Base-by-base conservation (phyloP, 2,888 invertebrate genomes). In the Apoda limacodes region DNA sequence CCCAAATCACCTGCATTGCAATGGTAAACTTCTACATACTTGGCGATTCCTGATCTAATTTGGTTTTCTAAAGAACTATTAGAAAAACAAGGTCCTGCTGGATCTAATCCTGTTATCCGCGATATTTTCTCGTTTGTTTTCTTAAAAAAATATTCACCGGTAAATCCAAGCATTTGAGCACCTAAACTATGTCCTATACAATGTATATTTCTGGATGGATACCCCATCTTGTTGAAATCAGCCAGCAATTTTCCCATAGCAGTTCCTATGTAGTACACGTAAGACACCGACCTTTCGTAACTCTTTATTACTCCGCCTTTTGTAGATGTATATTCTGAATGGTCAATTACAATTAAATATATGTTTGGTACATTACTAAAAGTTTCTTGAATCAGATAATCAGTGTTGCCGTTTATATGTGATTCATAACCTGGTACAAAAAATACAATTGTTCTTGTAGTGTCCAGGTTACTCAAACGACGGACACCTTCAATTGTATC, bases 1-100 rank as follows among this genome's bases (percentile, higher is more conserved):
- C 65, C 69, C n/a, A 67, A 43, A 13, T 53, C 50, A 2, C 68
- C 75, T 20, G 60, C 66, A 40, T 71, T 71, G 5, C 80, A 81
- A 43, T 82, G 82, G 27, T 75, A 54, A 2, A 65, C 60, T 43
- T 80, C 78, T 2, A 82, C 81, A 40, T 75, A 70, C 4, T 52
- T 41, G 2, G 78, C 82, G 35, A 76, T 76, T 2, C 56, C 52
- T 11, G 55, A 52, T 29, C 65, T 57, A 3, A 82, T 42, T 28
- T 70, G 51, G n/a, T 58, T 51, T 10, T 48, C 41, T 3, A 40
- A 30, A 3, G 29, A 28, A 15, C 37, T 30, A 3, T 35, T 21
- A 3, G 32, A 23, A 13, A 46, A 49, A 32, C 45, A 48, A 14
- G 46, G 46, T 7, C 46, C 45, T 3, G 48, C 46, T 0, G 48